phyloP scores from a whole-genome alignment of 2,797 vertebrate species.

The Muraenolepis orangiensis region DNA sequence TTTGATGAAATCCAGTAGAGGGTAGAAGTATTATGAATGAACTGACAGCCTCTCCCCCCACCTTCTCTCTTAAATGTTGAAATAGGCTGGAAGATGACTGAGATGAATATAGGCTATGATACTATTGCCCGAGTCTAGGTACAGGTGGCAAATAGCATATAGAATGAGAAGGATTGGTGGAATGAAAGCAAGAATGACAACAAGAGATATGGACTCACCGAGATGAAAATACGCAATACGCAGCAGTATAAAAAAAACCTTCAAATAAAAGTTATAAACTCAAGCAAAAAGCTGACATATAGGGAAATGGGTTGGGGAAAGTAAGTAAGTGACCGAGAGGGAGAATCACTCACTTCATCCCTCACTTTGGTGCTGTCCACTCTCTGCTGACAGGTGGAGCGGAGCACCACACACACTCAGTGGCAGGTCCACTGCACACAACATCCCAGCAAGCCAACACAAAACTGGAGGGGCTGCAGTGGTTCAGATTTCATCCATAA shows the following conservation, averaged over 20 bases:
- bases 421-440: not conserved
- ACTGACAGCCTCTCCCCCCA: not conserved
- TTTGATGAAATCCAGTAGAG: not conserved
- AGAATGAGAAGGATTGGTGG: not conserved
- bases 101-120: not conserved
- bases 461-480: not conserved
- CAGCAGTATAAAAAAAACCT: not conserved
- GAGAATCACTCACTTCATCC: not conserved
- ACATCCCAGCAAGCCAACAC: not conserved
- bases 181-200: not conserved
- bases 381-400: constrained; percentile 22
- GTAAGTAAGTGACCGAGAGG: not conserved
- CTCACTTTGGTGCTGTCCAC: not conserved
- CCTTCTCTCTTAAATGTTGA: not conserved
- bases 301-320: constrained; percentile 2
- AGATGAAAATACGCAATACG: not conserved
- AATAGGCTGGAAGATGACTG: not conserved
- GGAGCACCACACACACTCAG: constrained; percentile 6
- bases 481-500: not conserved
- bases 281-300: not conserved
- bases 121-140: not conserved
- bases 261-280: constrained; percentile 2
- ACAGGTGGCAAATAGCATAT: not conserved
- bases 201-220: not conserved
- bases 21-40: not conserved